These are phyloP conservation scores for Fregata magnificens DNA, from an alignment of 2,113 vertebrate genomes.

Conservation along the genomic window DNA sequence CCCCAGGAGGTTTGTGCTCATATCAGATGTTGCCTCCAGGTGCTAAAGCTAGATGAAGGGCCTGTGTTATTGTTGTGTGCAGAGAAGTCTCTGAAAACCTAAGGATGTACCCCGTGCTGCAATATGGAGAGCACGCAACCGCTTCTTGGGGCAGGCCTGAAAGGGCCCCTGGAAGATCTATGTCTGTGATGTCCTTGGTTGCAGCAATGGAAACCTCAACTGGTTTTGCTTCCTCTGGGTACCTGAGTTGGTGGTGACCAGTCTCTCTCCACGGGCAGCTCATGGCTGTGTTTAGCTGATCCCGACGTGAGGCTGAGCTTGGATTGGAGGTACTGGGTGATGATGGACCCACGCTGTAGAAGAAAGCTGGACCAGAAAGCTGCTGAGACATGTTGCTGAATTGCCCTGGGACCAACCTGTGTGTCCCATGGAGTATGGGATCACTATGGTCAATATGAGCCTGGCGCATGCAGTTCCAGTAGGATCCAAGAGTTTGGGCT, in stretches of 20 bases:
- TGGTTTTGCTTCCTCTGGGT: neutral
- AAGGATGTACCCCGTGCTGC: neutral
- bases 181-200: neutral
- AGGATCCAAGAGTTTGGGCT: neutral
- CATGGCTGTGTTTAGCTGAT: neutral
- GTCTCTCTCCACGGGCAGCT: neutral
- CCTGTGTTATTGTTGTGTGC: neutral
- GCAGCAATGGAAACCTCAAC: neutral
- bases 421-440: neutral
- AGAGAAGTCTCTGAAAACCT: neutral
- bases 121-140: no score
- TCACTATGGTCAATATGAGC: neutral
- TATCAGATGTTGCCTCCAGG: neutral
- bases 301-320: neutral
- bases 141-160: neutral
- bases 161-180: neutral
- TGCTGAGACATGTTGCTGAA: neutral
- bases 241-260: no score
- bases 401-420: no score
- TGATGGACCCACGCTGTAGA: accelerated
- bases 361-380: neutral
- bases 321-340: neutral
- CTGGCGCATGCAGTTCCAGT: neutral
- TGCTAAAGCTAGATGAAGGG: neutral
- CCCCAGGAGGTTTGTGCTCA: neutral